These are phyloP conservation scores for Poecilus cupreus DNA, from an alignment of 2,888 invertebrate genomes.

Conservation along the genomic window DNA sequence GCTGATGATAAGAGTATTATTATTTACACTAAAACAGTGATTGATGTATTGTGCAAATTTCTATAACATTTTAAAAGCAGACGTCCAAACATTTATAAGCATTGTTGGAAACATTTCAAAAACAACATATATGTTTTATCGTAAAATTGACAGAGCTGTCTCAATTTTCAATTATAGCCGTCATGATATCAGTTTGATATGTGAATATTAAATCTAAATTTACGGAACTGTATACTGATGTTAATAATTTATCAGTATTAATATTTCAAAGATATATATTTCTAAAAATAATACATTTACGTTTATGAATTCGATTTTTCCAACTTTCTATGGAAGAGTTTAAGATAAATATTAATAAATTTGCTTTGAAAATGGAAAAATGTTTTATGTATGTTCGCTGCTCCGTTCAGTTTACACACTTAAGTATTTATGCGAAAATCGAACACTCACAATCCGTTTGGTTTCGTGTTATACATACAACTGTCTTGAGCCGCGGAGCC, in stretches of 20 bases:
- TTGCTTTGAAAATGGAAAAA: neutral
- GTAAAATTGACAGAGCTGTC: conserved; percentile 22
- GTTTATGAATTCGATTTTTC: no score
- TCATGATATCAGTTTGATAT: conserved; percentile 16
- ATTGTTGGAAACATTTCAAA: conserved; percentile 3
- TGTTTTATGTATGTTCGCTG: neutral
- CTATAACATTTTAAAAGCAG: no score
- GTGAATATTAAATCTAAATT: neutral
- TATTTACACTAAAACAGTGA: neutral
- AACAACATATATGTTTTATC: neutral
- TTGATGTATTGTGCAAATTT: neutral
- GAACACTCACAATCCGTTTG: neutral
- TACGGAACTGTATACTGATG: neutral
- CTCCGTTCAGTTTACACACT: neutral
- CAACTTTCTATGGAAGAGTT: no score
- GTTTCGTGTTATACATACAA: neutral
- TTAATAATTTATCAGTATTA: no score
- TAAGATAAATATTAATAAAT: neutral
- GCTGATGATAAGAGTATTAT: neutral
- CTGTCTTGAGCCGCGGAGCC: neutral
- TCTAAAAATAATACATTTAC: no score
- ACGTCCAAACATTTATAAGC: no score
- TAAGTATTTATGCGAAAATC: neutral
- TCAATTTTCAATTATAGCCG: conserved; percentile 24
- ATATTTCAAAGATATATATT: no score